phyloP scores from a whole-genome alignment of 2,888 invertebrate genomes.

The Epiblema foenella region DNA sequence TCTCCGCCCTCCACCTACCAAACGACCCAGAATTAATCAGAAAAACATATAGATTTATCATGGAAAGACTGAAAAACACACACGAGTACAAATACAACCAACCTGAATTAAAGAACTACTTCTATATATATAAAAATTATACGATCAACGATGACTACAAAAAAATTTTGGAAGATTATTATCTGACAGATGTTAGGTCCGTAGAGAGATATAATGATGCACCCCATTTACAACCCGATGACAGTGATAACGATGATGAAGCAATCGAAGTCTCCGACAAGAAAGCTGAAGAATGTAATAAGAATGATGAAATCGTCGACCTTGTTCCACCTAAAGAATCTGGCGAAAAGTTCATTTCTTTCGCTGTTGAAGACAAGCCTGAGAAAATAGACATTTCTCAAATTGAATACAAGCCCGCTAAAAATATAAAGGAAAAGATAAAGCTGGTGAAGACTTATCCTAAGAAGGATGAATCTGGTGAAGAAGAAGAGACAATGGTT shows the following conservation, averaged over 20 bases:
- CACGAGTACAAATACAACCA: constrained; percentile 78
- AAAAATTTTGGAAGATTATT: constrained; percentile 83
- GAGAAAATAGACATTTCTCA: constrained; percentile 72
- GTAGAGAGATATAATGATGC: constrained; percentile 76
- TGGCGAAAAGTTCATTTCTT: constrained; percentile 83
- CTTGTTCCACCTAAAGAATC: constrained; percentile 73
- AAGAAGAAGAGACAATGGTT: constrained; percentile 85
- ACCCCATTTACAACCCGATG: constrained; percentile 59
- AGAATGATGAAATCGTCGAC: constrained; percentile 67
- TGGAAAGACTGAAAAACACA: constrained; percentile 80
- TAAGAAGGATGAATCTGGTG: constrained; percentile 76
- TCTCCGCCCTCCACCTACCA: constrained; percentile 83
- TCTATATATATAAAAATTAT: constrained; percentile 88
- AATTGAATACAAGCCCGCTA: constrained; percentile 72
- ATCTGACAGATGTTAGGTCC: constrained; percentile 86
- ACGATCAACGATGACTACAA: constrained; percentile 86
- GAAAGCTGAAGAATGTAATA: constrained; percentile 60
- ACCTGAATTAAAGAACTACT: constrained; percentile 87
- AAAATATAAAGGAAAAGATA: constrained; percentile 82
- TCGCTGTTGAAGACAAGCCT: constrained; percentile 79
- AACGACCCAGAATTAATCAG: constrained; percentile 75
- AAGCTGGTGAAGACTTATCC: constrained; percentile 82
- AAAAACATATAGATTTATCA: constrained; percentile 77
- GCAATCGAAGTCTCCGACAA: constrained; percentile 66
- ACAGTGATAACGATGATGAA: constrained; percentile 63